phyloP scores from a whole-genome alignment of 2,888 invertebrate genomes.

The Hirtodrosophila confusa region DNA sequence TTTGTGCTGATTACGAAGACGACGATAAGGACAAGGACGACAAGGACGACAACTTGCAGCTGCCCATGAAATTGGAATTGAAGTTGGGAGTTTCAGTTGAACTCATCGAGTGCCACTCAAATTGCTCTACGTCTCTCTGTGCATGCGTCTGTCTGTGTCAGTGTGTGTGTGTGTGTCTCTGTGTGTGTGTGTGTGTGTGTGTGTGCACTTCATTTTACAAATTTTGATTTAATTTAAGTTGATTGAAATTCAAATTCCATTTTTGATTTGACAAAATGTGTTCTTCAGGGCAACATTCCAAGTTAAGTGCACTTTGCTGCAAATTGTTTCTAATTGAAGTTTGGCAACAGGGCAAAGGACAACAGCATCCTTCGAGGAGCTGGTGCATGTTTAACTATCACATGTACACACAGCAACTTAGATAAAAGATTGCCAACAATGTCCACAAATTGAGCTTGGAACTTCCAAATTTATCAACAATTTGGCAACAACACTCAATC shows the following conservation, averaged over 20 bases:
- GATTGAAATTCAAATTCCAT: slow-evolving; percentile 76
- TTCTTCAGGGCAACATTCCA: slow-evolving; percentile 20
- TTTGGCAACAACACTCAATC: not conserved
- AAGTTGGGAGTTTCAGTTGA: slow-evolving; percentile 44
- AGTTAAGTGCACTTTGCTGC: slow-evolving; percentile 59
- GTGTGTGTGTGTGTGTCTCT: slow-evolving; percentile 9
- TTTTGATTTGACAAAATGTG: slow-evolving; percentile 72
- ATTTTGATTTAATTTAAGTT: slow-evolving; percentile 76
- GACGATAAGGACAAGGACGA: slow-evolving; percentile 8
- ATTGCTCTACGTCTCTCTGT: slow-evolving; percentile 19
- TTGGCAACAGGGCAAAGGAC: slow-evolving; percentile 37
- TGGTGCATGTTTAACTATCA: slow-evolving; percentile 14
- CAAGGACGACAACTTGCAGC: slow-evolving; percentile 40
- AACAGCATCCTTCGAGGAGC: too few species aligned
- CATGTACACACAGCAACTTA: slow-evolving; percentile 2
- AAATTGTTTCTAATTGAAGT: slow-evolving; percentile 64
- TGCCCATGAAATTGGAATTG: slow-evolving; percentile 56
- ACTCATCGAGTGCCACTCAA: slow-evolving; percentile 42
- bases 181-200: slow-evolving; percentile 9
- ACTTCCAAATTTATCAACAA: slow-evolving; percentile 11
- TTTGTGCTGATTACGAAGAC: slow-evolving; percentile 64
- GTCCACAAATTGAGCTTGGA: slow-evolving; percentile 10
- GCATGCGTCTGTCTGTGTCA: slow-evolving; percentile 10
- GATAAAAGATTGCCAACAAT: slow-evolving; percentile 7
- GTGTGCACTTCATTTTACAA: slow-evolving; percentile 60